Conservation (phyloP, 1,140 invertebrate species). For the Chymomyza costata region DNA sequence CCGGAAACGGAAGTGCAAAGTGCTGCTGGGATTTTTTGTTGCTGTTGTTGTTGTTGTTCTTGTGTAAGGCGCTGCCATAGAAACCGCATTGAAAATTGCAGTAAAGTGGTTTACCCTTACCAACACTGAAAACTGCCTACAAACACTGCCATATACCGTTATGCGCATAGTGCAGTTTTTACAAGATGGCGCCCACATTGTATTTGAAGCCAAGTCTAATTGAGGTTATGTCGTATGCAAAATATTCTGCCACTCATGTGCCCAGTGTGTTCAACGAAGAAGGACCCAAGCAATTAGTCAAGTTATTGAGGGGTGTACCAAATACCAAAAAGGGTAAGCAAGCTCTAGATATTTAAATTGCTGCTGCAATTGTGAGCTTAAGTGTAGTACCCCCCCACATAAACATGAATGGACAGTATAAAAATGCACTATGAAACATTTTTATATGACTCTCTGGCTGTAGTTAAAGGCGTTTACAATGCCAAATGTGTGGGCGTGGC, state of each 20-base stretch:
- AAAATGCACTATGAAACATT: too few relatives aligned
- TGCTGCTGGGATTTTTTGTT: constrained; percentile 41
- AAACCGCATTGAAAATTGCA: constrained; percentile 41
- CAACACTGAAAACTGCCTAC: constrained; percentile 25
- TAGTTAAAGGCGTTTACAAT: too few relatives aligned
- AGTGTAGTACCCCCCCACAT: too few relatives aligned
- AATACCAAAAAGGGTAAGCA: too few relatives aligned
- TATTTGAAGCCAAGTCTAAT: constrained; percentile 28
- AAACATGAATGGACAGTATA: too few relatives aligned
- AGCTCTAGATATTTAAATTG: too few relatives aligned
- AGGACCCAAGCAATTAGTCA: too few relatives aligned
- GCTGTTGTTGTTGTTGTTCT: constrained; percentile 14
- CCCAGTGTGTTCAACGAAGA: too few relatives aligned
- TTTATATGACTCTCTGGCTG: too few relatives aligned
- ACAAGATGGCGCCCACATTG: constrained; percentile 20
- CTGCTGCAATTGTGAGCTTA: too few relatives aligned
- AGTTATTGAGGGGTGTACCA: too few relatives aligned
- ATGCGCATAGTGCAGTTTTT: constrained; percentile 7
- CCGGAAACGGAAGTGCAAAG: constrained; percentile 70
- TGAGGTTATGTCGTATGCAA: constrained; percentile 40
- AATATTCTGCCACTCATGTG: constrained; percentile 16
- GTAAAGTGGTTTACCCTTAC: constrained; percentile 40
- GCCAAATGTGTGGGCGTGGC: too few relatives aligned
- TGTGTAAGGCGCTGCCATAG: constrained; percentile 9
- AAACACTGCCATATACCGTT: constrained; percentile 29